Evolutionary conservation across 2,113 vertebrate species (phyloP).

Genomic region (Morone saxatilis): DNA sequence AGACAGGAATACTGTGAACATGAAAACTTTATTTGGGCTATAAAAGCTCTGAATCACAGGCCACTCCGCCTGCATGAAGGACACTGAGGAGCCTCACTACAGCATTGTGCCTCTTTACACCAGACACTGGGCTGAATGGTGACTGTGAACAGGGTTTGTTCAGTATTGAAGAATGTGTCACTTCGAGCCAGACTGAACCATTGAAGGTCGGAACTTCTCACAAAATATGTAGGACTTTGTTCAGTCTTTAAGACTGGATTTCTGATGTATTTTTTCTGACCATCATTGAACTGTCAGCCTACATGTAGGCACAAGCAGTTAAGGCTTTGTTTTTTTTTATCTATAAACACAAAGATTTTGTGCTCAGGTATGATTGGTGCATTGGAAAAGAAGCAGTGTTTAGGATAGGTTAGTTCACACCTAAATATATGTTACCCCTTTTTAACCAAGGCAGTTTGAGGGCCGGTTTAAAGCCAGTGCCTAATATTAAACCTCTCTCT

Average conservation of each 20-base stretch:
- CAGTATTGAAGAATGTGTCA: not conserved
- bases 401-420: not conserved
- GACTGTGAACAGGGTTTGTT: not conserved
- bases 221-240: not conserved
- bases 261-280: not conserved
- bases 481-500: no score
- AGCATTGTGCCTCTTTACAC: not conserved
- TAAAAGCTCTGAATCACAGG: constrained; percentile 44
- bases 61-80: constrained; percentile 27
- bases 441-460: no score
- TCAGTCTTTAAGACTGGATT: not conserved
- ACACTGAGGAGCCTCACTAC: not conserved
- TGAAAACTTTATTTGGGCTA: constrained; percentile 52
- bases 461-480: no score
- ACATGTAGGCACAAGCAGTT: no score
- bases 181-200: no score
- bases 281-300: not conserved
- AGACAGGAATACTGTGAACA: constrained; percentile 19
- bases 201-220: not conserved
- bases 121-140: not conserved
- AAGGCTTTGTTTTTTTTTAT: no score
- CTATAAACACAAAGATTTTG: not conserved
- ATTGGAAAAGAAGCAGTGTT: not conserved
- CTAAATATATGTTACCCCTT: not conserved
- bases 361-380: not conserved